Base-by-base conservation (phyloP, 2,797 vertebrate genomes). In the Esox masquinongy region DNA sequence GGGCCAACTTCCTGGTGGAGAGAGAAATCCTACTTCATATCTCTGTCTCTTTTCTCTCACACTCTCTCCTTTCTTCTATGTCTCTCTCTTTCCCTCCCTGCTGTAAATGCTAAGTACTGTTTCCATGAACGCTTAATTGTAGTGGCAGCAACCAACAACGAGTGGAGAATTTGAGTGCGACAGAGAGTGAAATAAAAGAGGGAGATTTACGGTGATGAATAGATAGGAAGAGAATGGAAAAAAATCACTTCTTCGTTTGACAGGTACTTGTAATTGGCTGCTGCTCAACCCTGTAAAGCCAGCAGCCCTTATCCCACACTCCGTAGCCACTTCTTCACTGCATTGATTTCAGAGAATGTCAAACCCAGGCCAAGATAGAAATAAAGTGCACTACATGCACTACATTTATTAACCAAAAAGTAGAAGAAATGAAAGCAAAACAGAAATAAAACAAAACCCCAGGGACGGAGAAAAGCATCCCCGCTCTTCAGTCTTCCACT, bases 1-100 rank as follows among this genome's bases (percentile, higher is more conserved):
- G 29, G 11, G 24, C 63, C 24, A 66, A 26, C 63, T 66, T 66
- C 61, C 61, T 66, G 16, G 29, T 66, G 63, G 63, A 70, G 68
- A 70, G 15, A n/a, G n/a, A 70, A 26, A 15, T 6, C 3, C 19
- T 5, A 1, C 69, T 47, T 51, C 69, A 29, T 8, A 26, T 69
- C 11, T 70, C 11, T 49, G 3, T 70, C n/a, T 22, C 22, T 36
- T 34, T 5, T 66, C 63, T 66, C 29, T 34, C 11, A 15, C 24
- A 29, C 16, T 67, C 29, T 2, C 29, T 19, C 29, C 16, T 14
- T 64, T 15, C 61, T 29, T 31, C 16, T 24, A n/a, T n/a, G 19
- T 59, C n/a, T 59, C 5, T 24, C n/a, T n/a, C 53, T 59, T 22
- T 59, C 19, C n/a, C 53, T 59, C 19, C n/a, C 53, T 59, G n/a